Evolutionary conservation across 2,797 vertebrate species (phyloP).

Genomic region (Limnodromus scolopaceus): DNA sequence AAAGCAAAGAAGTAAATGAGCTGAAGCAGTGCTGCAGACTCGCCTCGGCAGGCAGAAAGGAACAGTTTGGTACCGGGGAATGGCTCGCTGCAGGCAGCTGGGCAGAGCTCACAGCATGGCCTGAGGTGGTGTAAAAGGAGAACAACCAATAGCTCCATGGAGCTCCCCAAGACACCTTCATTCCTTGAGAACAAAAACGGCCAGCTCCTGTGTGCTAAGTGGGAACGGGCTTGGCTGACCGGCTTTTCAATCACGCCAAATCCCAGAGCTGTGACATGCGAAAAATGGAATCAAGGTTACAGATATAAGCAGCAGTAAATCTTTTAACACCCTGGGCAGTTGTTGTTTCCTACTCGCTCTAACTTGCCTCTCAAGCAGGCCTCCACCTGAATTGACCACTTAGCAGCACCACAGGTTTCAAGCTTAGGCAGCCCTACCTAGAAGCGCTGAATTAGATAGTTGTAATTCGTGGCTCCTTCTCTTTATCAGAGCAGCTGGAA

Average conservation of each 20-base stretch:
- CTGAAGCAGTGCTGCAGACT: neutral
- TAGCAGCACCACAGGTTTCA: slow-evolving; percentile 32
- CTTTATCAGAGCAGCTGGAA: slow-evolving; percentile 19
- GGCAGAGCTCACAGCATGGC: slow-evolving; percentile 48
- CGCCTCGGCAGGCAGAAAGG: neutral
- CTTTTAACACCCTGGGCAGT: slow-evolving; percentile 30
- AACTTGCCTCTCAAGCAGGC: neutral
- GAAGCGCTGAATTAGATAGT: neutral
- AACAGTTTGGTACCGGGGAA: neutral
- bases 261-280: neutral
- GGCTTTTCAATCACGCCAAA: slow-evolving; percentile 50
- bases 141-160: neutral
- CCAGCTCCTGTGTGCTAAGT: slow-evolving; percentile 42
- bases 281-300: slow-evolving; percentile 13
- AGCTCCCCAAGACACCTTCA: neutral
- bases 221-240: slow-evolving; percentile 12
- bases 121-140: neutral
- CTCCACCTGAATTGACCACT: slow-evolving; percentile 12
- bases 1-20: slow-evolving; percentile 22
- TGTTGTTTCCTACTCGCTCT: slow-evolving; percentile 12
- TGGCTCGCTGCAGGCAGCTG: slow-evolving; percentile 30
- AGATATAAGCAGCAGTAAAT: slow-evolving; percentile 23
- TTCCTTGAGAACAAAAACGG: neutral
- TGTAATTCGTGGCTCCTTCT: slow-evolving; percentile 2
- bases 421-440: slow-evolving; percentile 20